Base-by-base conservation (phyloP, 1,140 invertebrate species). In the Phortica variegata region DNA sequence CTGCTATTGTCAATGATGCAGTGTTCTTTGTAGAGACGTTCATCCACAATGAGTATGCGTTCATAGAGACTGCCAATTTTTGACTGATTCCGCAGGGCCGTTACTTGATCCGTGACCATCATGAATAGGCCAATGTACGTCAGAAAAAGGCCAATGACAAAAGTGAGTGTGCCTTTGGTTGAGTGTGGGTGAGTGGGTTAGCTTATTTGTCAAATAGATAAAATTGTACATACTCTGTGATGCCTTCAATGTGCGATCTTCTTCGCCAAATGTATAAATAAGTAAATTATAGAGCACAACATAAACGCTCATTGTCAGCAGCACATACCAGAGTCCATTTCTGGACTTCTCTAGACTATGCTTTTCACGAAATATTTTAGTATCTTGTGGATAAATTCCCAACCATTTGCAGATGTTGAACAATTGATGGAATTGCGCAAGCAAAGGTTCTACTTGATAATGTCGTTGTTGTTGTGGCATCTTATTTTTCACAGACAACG, bases 61-160 rank as follows among this genome's bases (percentile, higher is more conserved):
- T 76, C 69, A 20, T 71, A 75, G 0, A 76, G 36, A 17, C 60
- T 56, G 3, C 66, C 66, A 13, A 75, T 34, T 15, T 59, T 37
- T 6, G 51, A 49, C 48, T 76, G 74, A 43, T 76, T 76, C 6
- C 61, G 52, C 5, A 76, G 17, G 0, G 59, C 60, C 0, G 57
- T 59, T 4, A 73, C 29, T 36, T 76, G 63, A 60, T 76, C 74
- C 5, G 70, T 65, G 15, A 44, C 48, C 73, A 76, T 76, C 71
- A 76, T 76, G n/a, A 71, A 57, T 2, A 76, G 53, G 6, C 66
- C 69, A 39, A 76, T 68, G 32, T 76, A 76, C 15, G 68, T 73
- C 23, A 76, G 43, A 44, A 76, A 74, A 4, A 76, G 16, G 4
- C 74, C 74, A 66, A 76, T 76, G 2, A 75, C 70, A 41, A 71